These are phyloP conservation scores for Ooceraea biroi DNA, from an alignment of 1,140 invertebrate species.

Conservation along the genomic window DNA sequence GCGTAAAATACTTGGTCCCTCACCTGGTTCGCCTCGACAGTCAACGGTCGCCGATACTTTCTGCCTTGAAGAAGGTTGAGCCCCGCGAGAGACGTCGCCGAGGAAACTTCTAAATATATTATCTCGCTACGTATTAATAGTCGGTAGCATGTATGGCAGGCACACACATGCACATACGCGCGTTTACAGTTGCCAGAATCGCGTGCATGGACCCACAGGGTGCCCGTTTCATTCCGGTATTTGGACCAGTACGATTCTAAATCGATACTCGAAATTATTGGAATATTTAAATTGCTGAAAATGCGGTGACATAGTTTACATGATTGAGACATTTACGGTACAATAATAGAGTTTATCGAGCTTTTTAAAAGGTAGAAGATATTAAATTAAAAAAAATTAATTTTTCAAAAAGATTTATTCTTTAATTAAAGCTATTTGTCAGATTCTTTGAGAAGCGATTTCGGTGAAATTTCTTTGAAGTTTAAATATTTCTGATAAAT, in stretches of 20 bases:
- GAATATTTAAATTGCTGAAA: not conserved
- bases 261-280: slow-evolving; percentile 3
- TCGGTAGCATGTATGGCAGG: slow-evolving; percentile 35
- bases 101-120: slow-evolving; percentile 74
- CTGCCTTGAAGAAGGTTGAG: slow-evolving; percentile 51
- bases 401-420: too few relatives aligned
- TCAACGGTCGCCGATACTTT: slow-evolving; percentile 22
- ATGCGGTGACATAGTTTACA: not conserved
- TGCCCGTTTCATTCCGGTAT: slow-evolving; percentile 10
- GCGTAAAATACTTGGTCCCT: slow-evolving; percentile 22
- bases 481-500: slow-evolving; percentile 10
- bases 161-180: not conserved
- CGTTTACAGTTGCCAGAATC: slow-evolving; percentile 26
- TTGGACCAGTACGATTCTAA: slow-evolving; percentile 8
- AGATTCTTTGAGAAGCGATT: not conserved
- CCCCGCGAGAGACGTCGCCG: slow-evolving; percentile 53
- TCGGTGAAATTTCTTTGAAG: too few relatives aligned
- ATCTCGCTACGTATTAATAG: slow-evolving; percentile 75
- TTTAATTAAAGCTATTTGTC: not conserved
- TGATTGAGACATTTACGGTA: not conserved
- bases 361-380: not conserved
- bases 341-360: not conserved
- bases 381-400: not conserved
- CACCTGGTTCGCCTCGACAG: not conserved
- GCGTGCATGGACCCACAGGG: slow-evolving; percentile 1